Base-by-base conservation (phyloP, 2,888 invertebrate species). In the Clostera curtula region DNA sequence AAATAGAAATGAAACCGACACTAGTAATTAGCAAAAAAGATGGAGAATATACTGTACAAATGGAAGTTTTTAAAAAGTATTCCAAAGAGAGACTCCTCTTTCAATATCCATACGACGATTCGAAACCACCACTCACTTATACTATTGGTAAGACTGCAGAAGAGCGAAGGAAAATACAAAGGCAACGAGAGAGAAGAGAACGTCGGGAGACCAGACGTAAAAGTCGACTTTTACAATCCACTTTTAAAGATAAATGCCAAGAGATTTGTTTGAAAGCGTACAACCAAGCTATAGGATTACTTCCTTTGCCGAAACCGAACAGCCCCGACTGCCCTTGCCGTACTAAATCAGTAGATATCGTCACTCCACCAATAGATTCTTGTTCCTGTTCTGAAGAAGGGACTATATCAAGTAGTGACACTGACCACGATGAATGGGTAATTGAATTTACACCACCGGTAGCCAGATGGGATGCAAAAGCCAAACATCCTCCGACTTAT, bases 211-310 rank as follows among this genome's bases (percentile, higher is more conserved):
- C 71, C 1, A 67, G 75, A 47, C 59, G 79, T 33, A 83, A 80
- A 47, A 66, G 67, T 42, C 54, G 70, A 20, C 38, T 82, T 2
- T 38, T 83, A 9, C 83, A 83, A 37, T 76, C 80, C 6, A 73
- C 76, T 5, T 83, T 83, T 36, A 62, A 72, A 36, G 77, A 82
- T 25, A 74, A 59, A 37, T 83, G 83, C 41, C 80, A 80, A 49
- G 83, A 83, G 42, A 83, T 83, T 37, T 83, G 83, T 49, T 44
- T 80, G 8, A 83, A 82, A 46, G 80, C 83, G 4, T 83, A 82
- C 35, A 76, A 82, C 43, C 82, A 82, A 60, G 74, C 83, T 0
- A 73, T 82, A 25, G 83, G 83, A 3, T 12, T 82, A 15, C 51
- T 72, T 13, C 79, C 83, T 10, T 44, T 75, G 18, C 72, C 76